Base-by-base conservation (phyloP, 2,888 invertebrate species). In the Tridacna crocea region DNA sequence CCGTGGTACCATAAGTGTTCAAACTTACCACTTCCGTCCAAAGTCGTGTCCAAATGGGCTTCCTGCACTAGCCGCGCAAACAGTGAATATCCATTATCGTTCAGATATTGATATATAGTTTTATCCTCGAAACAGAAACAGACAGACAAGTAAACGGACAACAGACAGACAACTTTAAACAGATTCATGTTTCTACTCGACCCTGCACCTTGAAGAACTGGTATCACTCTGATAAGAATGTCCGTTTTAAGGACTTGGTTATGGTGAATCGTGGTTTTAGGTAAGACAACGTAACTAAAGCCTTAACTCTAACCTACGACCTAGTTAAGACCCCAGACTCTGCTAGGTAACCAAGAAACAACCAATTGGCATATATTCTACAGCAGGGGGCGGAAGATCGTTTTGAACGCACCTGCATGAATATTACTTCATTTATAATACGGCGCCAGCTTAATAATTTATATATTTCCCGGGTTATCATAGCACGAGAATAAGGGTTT, bases 21-120 rank as follows among this genome's bases (percentile, higher is more conserved):
- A 36, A 36, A 55, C 65, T 66, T n/a, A 72, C 72, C 72, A 19
- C 24, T 72, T 24, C 72, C 72, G 36, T 22, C 26, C 11, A 72
- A 24, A 8, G 58, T 27, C 4, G 72, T 55, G 10, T 58, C 36
- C 19, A 72, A 27, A 17, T 72, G 47, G 24, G 72, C 72, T 36
- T 72, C 51, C 26, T 58, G 58, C 3, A 72, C 48, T 8, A 72
- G 51, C 55, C 26, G 24, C 3, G 36, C 27, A 47, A 74, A 60
- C 17, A 47, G 17, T 0, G 70, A 48, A 68, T 75, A 82, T 26
- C 77, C 75, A 48, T 75, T 78, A 24, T 80, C 85, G 11, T 15
- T 27, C n/a, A 87, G 58, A 74, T 82, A 87, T 72, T 87, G 79
- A 48, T 61, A 73, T 3, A 87, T 36, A 3, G 84, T 80, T 55